phyloP scores from a whole-genome alignment of 37 sponge, comb jelly and placozoan genomes.

The Cliona cf. orientalis region DNA sequence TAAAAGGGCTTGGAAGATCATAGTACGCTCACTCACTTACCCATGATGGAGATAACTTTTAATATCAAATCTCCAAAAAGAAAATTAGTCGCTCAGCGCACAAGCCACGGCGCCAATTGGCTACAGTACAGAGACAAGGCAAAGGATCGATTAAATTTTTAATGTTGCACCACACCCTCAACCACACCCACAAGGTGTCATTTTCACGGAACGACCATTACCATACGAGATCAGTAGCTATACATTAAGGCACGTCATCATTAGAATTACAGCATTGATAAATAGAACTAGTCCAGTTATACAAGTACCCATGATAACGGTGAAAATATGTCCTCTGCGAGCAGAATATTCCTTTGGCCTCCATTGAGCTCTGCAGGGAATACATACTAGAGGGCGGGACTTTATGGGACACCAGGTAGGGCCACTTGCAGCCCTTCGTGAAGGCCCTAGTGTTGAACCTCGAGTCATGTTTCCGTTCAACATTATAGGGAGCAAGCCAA shows the following conservation, averaged over 20 bases:
- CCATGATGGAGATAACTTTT: too few relatives aligned
- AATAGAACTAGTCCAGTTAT: slow-evolving; percentile 33
- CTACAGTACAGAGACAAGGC: too few relatives aligned
- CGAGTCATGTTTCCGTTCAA: slow-evolving; percentile 33
- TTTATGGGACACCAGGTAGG: slow-evolving; percentile 31
- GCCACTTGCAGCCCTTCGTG: slow-evolving; percentile 21
- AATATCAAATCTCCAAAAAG: too few relatives aligned
- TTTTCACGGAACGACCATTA: too few relatives aligned
- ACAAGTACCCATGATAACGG: slow-evolving; percentile 6
- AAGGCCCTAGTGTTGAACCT: slow-evolving; percentile 39
- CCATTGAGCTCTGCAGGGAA: neutral
- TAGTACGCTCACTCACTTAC: too few relatives aligned
- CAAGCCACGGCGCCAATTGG: too few relatives aligned
- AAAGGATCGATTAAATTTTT: too few relatives aligned
- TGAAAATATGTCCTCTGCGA: neutral
- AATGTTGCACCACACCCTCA: too few relatives aligned
- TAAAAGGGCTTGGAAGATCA: too few relatives aligned
- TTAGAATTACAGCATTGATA: slow-evolving; percentile 14
- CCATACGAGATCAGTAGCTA: too few relatives aligned
- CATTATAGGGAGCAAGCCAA: slow-evolving; percentile 58
- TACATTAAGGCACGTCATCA: slow-evolving; percentile 1
- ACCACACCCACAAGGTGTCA: too few relatives aligned
- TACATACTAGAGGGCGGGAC: slow-evolving; percentile 7
- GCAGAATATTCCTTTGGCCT: slow-evolving; percentile 9
- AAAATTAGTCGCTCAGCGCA: too few relatives aligned